Evolutionary conservation across 2,888 invertebrate genomes (phyloP).

Genomic region (Habrosyne pyritoides): DNA sequence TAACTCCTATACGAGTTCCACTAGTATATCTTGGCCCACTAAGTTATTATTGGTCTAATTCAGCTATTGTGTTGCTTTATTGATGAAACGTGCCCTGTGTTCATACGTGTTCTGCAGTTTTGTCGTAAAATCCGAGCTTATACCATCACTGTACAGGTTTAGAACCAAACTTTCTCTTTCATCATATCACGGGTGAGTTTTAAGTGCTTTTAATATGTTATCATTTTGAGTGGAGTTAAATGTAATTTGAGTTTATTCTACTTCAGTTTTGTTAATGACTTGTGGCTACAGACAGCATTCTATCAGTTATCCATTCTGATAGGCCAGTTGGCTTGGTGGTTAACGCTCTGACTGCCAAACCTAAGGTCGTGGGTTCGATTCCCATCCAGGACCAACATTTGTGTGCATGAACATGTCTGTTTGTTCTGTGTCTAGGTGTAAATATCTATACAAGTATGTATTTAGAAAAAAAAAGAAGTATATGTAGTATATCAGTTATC

Average conservation of each 20-base stretch:
- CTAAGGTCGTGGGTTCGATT: no score
- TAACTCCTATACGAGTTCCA: background rate
- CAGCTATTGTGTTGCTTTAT: slow-evolving; percentile 44
- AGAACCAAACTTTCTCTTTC: slow-evolving; percentile 19
- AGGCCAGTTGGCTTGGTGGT: no score
- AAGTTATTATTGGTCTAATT: slow-evolving; percentile 48
- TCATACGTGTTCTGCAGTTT: slow-evolving; percentile 19
- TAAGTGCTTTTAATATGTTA: slow-evolving; percentile 2
- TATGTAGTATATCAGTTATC: no score
- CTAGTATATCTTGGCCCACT: slow-evolving; percentile 17
- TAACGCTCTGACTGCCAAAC: no score
- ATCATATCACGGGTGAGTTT: background rate
- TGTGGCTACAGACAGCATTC: no score
- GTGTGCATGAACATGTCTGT: no score
- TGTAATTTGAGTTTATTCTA: background rate
- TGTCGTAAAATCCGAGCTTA: slow-evolving; percentile 35
- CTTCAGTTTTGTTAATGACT: background rate
- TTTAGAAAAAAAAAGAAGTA: no score
- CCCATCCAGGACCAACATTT: no score
- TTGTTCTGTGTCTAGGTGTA: no score
- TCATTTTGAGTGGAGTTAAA: slow-evolving; percentile 1
- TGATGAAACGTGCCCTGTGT: slow-evolving; percentile 36
- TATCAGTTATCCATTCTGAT: no score
- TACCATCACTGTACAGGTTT: slow-evolving; percentile 13
- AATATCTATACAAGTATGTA: no score